Evolutionary conservation across 2,797 vertebrate species (phyloP), one percentile per base, ranked within the genome.

Genomic region (Megalops cyprinoides): DNA sequence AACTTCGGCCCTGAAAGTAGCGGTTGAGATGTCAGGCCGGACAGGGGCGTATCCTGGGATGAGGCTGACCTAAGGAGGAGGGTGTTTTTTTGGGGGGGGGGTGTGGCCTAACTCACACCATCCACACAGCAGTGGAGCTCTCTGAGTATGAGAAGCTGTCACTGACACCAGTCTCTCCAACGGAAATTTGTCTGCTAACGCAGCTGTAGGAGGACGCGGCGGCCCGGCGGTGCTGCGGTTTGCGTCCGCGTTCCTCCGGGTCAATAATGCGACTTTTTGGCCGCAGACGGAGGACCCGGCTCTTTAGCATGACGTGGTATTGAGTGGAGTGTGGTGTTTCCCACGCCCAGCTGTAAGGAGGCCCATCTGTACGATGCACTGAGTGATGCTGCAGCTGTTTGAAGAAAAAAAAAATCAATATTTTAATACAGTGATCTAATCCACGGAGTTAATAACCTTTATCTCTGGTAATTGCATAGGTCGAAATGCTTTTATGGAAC

Each of bases 361-460:
- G 60, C 58, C 58, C 58, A 10, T 10, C 10, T 25, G 8, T 12
- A 62, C 28, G 1, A 10, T 62, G 60, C 31, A 12, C 60, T 28
- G 71, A 48, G 25, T 28, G 88, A 90, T 87, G 89, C 84, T 83
- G 83, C 82, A 89, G 87, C 87, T 90, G 86, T 87, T 87, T 34
- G 4, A 31, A 34, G 80, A 87, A 87, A 86, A 87, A 83, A 83
- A 87, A 87, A 89, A 90, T 92, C 90, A n/a, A n/a, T 90, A 87
- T 88, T 89, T 93, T 93, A 93, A 93, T 93, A 90, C 91, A 86
- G 34, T 76, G 86, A 89, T 91, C 89, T 93, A 94, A 93, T 95
- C 93, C 91, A 85, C 84, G 85, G 91, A 90, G 92, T 94, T 94
- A 89, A 88, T 90, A 91, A 89, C 90, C 89, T 94, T 93, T 94